A percentile compares a stretch with the other conserved stretches of the same genome.
These are phyloP conservation scores for Coryphaenoides rupestris DNA, from an alignment of 2,113 vertebrate genomes.

Conservation along the genomic window DNA sequence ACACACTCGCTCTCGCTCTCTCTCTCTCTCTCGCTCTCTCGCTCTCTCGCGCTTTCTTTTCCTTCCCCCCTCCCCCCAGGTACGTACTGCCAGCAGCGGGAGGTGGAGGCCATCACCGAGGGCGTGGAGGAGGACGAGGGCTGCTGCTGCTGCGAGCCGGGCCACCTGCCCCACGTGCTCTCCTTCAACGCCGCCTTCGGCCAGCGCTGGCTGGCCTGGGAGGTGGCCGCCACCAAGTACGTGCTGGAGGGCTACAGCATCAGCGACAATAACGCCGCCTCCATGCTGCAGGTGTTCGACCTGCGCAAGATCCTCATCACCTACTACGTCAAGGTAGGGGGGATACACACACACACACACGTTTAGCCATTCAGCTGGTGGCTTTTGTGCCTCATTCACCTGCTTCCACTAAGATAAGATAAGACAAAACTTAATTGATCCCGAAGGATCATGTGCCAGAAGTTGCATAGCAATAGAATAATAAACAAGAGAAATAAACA, in stretches of 20 bases:
- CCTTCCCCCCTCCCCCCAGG: slow-evolving; percentile 56
- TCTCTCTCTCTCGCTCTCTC: background rate
- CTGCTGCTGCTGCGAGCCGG: slow-evolving; percentile 89
- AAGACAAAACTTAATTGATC: no score
- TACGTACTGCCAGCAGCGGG: slow-evolving; percentile 90
- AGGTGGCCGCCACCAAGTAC: slow-evolving; percentile 88
- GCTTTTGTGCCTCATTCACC: no score
- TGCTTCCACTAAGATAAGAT: no score
- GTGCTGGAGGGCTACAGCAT: slow-evolving; percentile 92
- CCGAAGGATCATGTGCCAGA: no score
- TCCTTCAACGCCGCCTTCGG: slow-evolving; percentile 90
- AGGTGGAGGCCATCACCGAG: slow-evolving; percentile 91
- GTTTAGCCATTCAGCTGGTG: no score
- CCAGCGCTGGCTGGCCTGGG: slow-evolving; percentile 94
- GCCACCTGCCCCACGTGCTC: slow-evolving; percentile 84
- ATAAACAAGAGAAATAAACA: no score
- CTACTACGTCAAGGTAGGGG: slow-evolving; percentile 87
- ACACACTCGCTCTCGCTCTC: background rate
- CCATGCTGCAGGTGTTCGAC: slow-evolving; percentile 91
- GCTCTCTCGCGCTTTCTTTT: background rate
- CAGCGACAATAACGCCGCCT: slow-evolving; percentile 88
- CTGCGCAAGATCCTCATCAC: slow-evolving; percentile 91
- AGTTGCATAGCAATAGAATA: no score
- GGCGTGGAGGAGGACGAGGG: slow-evolving; percentile 90
- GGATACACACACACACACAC: background rate